Evolutionary conservation across 2,797 vertebrate species (phyloP).

Genomic region (Euphonia xanthogaster): DNA sequence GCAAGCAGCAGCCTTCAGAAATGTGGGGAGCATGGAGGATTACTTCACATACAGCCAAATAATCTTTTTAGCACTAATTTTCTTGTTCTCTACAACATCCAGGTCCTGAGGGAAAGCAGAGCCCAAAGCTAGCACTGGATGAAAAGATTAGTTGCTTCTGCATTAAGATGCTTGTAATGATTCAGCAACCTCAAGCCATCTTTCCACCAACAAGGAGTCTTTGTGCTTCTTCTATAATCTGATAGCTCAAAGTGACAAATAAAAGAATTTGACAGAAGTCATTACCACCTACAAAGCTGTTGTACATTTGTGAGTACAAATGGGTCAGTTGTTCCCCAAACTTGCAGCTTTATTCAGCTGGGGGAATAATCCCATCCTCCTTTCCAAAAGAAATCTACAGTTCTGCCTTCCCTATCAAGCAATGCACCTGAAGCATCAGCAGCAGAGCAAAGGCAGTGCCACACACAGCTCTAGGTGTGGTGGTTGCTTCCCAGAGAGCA

Average conservation of each 20-base stretch:
- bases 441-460: neutral
- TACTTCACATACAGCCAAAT: neutral
- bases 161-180: constrained; percentile 54
- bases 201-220: constrained; percentile 15
- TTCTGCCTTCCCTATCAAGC: neutral
- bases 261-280: constrained; percentile 44
- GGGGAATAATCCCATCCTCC: neutral
- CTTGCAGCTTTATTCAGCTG: neutral
- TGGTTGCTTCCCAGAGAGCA: neutral
- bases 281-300: constrained; percentile 37
- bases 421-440: neutral
- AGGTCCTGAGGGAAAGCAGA: constrained; percentile 34
- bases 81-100: constrained; percentile 32
- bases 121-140: constrained; percentile 28
- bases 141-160: constrained; percentile 51
- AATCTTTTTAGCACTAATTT: constrained; percentile 26
- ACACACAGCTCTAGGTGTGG: neutral
- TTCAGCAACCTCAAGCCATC: constrained; percentile 41
- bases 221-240: neutral
- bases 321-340: constrained; percentile 23
- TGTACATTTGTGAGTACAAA: constrained; percentile 1
- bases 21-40: neutral
- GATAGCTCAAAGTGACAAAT: constrained; percentile 41
- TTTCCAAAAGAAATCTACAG: neutral
- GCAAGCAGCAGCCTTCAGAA: neutral